These are phyloP conservation scores for Drosophila percnosoma DNA, from an alignment of 2,888 invertebrate species.

Conservation along the genomic window DNA sequence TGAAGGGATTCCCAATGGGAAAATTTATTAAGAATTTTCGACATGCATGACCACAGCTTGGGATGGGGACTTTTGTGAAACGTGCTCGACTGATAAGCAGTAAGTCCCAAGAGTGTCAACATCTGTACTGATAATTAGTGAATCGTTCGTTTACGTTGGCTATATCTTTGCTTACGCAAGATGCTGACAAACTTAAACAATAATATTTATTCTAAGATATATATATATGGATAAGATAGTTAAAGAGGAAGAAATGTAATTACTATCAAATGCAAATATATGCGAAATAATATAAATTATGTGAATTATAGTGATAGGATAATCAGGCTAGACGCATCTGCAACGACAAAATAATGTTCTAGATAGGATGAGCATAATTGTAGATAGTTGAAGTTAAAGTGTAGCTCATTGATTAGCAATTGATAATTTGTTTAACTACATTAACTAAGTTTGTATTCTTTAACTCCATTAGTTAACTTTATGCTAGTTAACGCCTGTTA, in stretches of 20 bases:
- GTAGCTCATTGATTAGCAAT: no score
- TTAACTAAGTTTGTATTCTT: not conserved
- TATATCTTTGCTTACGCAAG: not conserved
- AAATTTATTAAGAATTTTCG: not conserved
- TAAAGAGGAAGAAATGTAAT: not conserved
- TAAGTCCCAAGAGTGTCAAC: not conserved
- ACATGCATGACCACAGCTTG: constrained; percentile 2
- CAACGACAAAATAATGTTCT: not conserved
- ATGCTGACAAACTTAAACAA: not conserved
- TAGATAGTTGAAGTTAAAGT: not conserved
- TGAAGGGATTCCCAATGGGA: constrained; percentile 32
- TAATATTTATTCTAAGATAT: not conserved
- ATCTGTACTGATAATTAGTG: not conserved
- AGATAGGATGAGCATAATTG: not conserved
- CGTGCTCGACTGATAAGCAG: not conserved
- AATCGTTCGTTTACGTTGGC: not conserved
- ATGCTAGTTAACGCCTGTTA: not conserved
- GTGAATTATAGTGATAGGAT: not conserved
- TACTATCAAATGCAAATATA: not conserved
- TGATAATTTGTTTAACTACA: not conserved
- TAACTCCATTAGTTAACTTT: no score
- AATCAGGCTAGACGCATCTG: not conserved
- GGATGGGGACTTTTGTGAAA: constrained; percentile 20
- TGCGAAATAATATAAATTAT: not conserved
- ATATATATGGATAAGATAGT: not conserved